Conservation (phyloP, 2,797 vertebrate species). For the Vespertilio murinus region DNA sequence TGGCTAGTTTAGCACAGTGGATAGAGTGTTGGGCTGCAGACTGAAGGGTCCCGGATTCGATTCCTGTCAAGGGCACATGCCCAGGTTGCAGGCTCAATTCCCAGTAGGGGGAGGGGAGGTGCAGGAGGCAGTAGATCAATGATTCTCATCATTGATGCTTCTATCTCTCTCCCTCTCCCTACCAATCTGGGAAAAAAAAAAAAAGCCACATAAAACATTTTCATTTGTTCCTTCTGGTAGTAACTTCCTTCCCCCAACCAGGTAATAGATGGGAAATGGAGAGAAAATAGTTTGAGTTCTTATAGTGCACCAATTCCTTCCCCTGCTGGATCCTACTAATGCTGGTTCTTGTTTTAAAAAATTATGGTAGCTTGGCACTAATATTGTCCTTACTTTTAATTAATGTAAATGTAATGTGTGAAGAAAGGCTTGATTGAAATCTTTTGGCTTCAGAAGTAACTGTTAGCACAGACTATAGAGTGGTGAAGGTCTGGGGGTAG, state of each 20-base stretch:
- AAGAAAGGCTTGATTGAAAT: not conserved
- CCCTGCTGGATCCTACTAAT: not conserved
- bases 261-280: not conserved
- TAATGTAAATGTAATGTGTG: not conserved
- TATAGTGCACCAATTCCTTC: not conserved
- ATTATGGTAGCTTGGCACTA: not conserved
- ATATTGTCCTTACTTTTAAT: conserved; percentile 3
- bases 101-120: too few relatives aligned
- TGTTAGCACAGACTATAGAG: not conserved
- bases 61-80: too few relatives aligned
- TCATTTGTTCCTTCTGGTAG: not conserved
- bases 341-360: not conserved
- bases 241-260: not conserved
- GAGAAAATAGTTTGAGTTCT: not conserved
- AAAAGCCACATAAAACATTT: not conserved
- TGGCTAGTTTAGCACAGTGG: too few relatives aligned
- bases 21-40: too few relatives aligned
- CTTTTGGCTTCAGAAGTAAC: not conserved
- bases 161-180: too few relatives aligned
- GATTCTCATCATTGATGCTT: too few relatives aligned
- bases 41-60: too few relatives aligned
- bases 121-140: too few relatives aligned
- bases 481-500: not conserved
- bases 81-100: too few relatives aligned
- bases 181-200: not conserved